Evolutionary conservation across 1,140 invertebrate genomes (phyloP).

Genomic region (Rhysida immarginata): DNA sequence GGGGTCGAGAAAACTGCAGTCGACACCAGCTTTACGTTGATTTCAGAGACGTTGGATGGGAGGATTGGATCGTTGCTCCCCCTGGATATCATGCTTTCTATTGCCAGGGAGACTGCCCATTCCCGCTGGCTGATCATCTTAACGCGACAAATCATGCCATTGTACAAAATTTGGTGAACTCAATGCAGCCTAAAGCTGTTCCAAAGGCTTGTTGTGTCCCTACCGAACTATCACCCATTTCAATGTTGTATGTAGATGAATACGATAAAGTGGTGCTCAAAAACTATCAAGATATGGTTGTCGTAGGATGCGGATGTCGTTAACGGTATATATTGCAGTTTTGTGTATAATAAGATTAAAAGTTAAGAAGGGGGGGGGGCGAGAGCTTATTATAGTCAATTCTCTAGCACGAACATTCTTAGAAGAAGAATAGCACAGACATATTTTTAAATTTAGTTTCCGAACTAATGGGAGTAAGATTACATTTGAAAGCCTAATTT

Average conservation of each 20-base stretch:
- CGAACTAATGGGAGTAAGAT: too few relatives aligned
- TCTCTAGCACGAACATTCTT: too few relatives aligned
- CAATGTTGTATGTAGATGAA: conserved; percentile 87
- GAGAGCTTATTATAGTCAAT: too few relatives aligned
- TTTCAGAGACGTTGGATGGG: conserved; percentile 92
- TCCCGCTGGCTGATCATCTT: conserved; percentile 77
- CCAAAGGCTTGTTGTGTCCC: conserved; percentile 89
- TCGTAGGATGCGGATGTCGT: conserved; percentile 84
- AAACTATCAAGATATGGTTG: conserved; percentile 93
- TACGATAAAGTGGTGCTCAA: conserved; percentile 85
- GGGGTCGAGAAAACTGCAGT: background rate
- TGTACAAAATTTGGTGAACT: conserved; percentile 90
- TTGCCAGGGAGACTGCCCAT: conserved; percentile 87
- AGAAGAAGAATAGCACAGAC: too few relatives aligned
- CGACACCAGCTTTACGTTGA: conserved; percentile 84
- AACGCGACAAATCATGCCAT: conserved; percentile 98
- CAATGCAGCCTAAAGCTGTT: conserved; percentile 68
- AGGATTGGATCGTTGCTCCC: conserved; percentile 98
- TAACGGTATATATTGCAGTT: too few relatives aligned
- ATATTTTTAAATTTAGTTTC: too few relatives aligned
- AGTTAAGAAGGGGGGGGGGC: too few relatives aligned
- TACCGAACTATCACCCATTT: conserved; percentile 72
- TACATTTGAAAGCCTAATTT: too few relatives aligned
- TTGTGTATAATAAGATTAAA: too few relatives aligned
- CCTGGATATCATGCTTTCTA: conserved; percentile 88